A percentile compares a stretch with the other conserved stretches of the same genome.
Conservation (phyloP, 2,888 invertebrate species). For the Plagodis pulveraria region DNA sequence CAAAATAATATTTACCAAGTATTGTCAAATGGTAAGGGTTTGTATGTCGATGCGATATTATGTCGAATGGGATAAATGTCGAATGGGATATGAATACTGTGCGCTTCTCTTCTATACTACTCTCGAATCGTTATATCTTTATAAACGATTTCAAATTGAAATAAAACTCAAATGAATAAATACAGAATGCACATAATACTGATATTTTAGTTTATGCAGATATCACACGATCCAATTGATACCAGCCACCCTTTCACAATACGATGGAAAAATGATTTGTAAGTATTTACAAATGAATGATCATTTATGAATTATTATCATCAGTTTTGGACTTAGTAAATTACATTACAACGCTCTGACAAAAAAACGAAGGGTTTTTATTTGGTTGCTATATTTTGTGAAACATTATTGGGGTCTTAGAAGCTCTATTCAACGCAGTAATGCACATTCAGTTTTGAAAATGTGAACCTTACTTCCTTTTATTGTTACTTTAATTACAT, state of each 20-base stretch:
- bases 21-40: constrained; percentile 82
- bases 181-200: constrained; percentile 61
- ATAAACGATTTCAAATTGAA: constrained; percentile 49
- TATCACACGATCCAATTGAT: constrained; percentile 60
- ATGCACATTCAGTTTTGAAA: constrained; percentile 37
- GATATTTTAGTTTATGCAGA: constrained; percentile 63
- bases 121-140: constrained; percentile 68
- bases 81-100: constrained; percentile 68
- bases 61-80: constrained; percentile 45
- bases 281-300: constrained; percentile 70
- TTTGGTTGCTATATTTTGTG: constrained; percentile 37
- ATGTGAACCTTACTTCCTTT: constrained; percentile 6
- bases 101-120: constrained; percentile 71
- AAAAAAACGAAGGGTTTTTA: constrained; percentile 36
- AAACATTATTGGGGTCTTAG: constrained; percentile 28
- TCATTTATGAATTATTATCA: constrained; percentile 53
- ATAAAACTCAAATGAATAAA: constrained; percentile 30
- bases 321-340: constrained; percentile 45
- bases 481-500: no score
- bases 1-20: constrained; percentile 82
- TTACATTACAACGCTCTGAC: constrained; percentile 35
- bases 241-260: constrained; percentile 39
- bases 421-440: constrained; percentile 64
- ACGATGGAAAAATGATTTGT: constrained; percentile 40
- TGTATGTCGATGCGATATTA: constrained; percentile 54